Base-by-base conservation (phyloP, 2,797 vertebrate species). In the Acanthornis magna region DNA sequence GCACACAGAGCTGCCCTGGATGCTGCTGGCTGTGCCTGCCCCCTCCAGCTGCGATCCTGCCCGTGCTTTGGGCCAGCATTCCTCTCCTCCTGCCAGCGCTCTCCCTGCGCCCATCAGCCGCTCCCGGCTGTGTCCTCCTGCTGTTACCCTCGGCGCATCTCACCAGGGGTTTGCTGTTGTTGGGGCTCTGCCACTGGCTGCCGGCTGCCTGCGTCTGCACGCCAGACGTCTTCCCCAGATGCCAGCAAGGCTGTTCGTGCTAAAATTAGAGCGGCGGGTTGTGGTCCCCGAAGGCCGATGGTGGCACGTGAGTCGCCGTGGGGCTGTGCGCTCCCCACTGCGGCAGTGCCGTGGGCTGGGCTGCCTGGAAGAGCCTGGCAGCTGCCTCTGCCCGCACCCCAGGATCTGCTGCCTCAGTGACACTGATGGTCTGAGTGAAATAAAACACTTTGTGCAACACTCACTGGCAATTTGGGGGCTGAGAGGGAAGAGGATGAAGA, bases 161-260 rank as follows among this genome's bases (percentile, higher is more conserved):
- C 94, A 71, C 85, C 42, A 29, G 72, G 89, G 92, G 9, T 63
- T 93, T 92, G 78, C 81, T 70, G 60, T 70, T 42, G 63, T 32
- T 63, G 82, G 65, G 82, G 89, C 85, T 91, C 65, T 80, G 95
- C 75, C 75, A 32, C 94, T 91, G 94, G 36, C 88, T 88, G 94
- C 78, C 0, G 20, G n/a, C 85, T 77, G 89, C 88, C 60, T 48
- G 63, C 0, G 4, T 81, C 88, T 91, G 93, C 77, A 32, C 0
- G 1, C 54, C 89, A 85, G 63, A 36, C 42, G 1, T 42, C 57
- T 77, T 95, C 75, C 85, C 84, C 84, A 96, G 91, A 53, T 51
- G 82, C 81, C 43, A 38, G 76, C 61, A 4, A 58, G 87, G 91
- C 89, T 77, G 87, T 62, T 13, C 15, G 65, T 50, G 75, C 91